Base-by-base conservation (phyloP, 2,797 vertebrate species). In the Chloroceryle inda region DNA sequence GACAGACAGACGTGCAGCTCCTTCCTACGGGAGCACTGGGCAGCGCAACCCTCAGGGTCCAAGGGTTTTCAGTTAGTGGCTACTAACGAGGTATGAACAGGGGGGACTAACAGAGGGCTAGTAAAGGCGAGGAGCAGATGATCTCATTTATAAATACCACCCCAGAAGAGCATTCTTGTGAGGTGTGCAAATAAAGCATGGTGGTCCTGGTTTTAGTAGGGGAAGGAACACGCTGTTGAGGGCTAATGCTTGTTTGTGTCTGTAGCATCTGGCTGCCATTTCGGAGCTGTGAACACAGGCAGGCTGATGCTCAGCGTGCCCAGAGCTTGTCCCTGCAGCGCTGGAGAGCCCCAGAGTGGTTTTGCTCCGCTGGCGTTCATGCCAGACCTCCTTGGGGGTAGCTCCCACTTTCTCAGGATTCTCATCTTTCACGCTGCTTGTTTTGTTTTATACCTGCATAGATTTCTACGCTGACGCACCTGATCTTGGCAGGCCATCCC, bases 1-100 rank as follows among this genome's bases (percentile, higher is more conserved):
- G 38, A 11, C 0, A 1, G 50, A 27, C 13, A 10, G 52, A 55
- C 2, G 2, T 6, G 5, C 0, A 0, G n/a, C 78, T 64, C 11
- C 17, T 67, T 37, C 14, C 45, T 26, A 6, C 49, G 45, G 72
- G 5, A 26, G 47, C 6, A 4, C 4, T 7, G 52, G 58, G 24
- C 27, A 29, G 5, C 1, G 2, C n/a, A n/a, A 11, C 29, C 37
- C 56, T 33, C 3, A 0, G 37, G 31, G 10, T 14, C 44, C 50
- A 7, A 26, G 18, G 19, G 24, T 21, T n/a, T n/a, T 22, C n/a
- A 26, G 56, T 33, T 9, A 8, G 63, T 8, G 21, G 72, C 53
- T 59, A 67, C 78, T 87, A 21, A 22, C 23, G n/a, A 21, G 61
- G 15, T 61, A 8, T 9, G 17, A 75, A 14, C 37, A 37, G 38